Evolutionary conservation across 2,888 invertebrate species (phyloP).

Genomic region (Hemicrepidius hirtus): DNA sequence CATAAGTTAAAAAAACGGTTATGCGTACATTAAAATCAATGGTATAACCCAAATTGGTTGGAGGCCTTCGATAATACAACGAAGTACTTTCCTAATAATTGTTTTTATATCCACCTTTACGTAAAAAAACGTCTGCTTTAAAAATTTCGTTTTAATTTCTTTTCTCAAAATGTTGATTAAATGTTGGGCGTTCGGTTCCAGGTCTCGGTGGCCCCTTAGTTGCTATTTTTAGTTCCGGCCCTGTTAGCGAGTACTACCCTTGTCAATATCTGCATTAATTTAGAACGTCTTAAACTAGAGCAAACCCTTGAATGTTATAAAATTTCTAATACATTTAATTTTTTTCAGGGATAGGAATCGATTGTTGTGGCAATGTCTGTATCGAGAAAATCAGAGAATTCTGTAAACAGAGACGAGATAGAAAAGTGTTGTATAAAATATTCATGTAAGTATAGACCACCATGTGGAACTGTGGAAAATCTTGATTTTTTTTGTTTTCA

Average conservation of each 20-base stretch:
- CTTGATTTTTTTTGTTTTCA: neutral
- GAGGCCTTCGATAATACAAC: no score
- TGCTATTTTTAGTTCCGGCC: slow-evolving; percentile 19
- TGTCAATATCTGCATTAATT: slow-evolving; percentile 11
- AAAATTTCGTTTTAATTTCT: neutral
- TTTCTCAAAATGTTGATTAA: slow-evolving; percentile 13
- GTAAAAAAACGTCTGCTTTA: no score
- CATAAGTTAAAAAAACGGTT: no score
- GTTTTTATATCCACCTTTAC: no score
- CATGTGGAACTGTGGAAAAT: no score
- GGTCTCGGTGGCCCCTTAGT: neutral
- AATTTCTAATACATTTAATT: neutral
- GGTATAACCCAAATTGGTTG: no score
- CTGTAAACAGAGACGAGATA: slow-evolving; percentile 20
- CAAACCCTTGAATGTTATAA: neutral
- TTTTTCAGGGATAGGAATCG: slow-evolving; percentile 16
- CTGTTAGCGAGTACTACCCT: neutral
- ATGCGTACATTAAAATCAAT: no score
- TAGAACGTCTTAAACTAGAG: neutral
- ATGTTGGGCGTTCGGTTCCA: neutral
- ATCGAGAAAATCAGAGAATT: slow-evolving; percentile 16
- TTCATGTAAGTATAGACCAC: slow-evolving; percentile 25
- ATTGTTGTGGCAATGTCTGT: slow-evolving; percentile 2
- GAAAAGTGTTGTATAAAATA: slow-evolving; percentile 10
- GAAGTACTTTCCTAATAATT: no score